Evolutionary conservation across 2,797 vertebrate species (phyloP).

Genomic region (Ctenopoma kingsleyae): DNA sequence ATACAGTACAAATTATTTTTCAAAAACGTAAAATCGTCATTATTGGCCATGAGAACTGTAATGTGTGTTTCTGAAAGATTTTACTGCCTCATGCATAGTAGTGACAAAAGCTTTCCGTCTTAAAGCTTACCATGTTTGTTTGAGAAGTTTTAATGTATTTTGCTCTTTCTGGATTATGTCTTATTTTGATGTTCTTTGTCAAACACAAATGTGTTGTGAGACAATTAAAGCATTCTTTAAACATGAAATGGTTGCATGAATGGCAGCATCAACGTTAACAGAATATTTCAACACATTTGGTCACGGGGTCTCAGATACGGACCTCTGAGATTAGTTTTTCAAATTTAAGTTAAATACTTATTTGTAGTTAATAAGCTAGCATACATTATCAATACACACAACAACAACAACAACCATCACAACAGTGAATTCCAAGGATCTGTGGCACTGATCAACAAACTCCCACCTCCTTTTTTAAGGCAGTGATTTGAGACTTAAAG

Average conservation of each 20-base stretch:
- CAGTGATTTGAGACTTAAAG: neutral
- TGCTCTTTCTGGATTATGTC: conserved; percentile 45
- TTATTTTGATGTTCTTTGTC: conserved; percentile 70
- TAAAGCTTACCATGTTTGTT: conserved; percentile 39
- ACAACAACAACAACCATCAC: conserved; percentile 20
- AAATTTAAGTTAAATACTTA: conserved; percentile 10
- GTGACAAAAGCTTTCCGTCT: conserved; percentile 41
- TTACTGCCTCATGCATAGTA: conserved; percentile 52
- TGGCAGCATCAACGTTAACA: neutral
- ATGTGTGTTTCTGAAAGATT: conserved; percentile 55
- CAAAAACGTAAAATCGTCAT: conserved; percentile 15
- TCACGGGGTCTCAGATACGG: too few species aligned
- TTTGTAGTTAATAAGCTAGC: conserved; percentile 22
- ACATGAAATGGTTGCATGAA: conserved; percentile 30
- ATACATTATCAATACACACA: conserved; percentile 13
- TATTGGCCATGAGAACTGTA: conserved; percentile 43
- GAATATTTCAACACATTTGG: neutral
- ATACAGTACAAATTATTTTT: conserved; percentile 85
- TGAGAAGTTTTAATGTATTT: conserved; percentile 57
- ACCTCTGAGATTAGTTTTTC: too few species aligned
- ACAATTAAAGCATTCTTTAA: conserved; percentile 71
- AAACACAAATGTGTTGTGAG: conserved; percentile 71
- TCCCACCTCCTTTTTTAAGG: conserved; percentile 16
- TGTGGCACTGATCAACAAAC: neutral
- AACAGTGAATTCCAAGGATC: neutral